phyloP scores from a whole-genome alignment of 1,140 invertebrate species.

The Calosoma granatense region DNA sequence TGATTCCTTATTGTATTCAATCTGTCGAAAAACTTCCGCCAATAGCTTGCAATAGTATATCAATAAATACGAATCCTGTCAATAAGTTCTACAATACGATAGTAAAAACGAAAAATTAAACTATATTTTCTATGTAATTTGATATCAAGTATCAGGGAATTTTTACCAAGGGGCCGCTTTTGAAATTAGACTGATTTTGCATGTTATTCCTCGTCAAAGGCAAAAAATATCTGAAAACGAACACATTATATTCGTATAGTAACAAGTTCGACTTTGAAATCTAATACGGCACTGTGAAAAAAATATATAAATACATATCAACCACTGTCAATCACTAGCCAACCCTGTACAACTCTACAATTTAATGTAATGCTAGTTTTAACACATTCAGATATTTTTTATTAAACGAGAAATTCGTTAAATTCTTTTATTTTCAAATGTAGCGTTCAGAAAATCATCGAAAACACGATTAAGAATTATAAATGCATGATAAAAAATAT shows the following conservation, averaged over 20 bases:
- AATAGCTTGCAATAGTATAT: not conserved
- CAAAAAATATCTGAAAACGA: not conserved
- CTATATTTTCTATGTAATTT: too few relatives aligned
- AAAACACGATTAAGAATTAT: not conserved
- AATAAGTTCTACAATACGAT: not conserved
- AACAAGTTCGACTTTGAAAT: too few relatives aligned
- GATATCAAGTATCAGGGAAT: not conserved
- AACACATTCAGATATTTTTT: not conserved
- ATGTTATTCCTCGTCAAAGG: not conserved
- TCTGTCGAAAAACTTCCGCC: too few relatives aligned
- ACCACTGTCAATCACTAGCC: not conserved
- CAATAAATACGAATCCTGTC: not conserved
- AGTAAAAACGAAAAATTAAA: not conserved
- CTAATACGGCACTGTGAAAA: not conserved
- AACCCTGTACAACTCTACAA: not conserved
- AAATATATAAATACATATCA: constrained; percentile 1
- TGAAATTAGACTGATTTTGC: not conserved
- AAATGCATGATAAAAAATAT: too few relatives aligned
- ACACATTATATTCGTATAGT: too few relatives aligned
- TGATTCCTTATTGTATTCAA: too few relatives aligned
- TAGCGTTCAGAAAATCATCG: not conserved
- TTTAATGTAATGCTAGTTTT: not conserved
- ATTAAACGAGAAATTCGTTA: too few relatives aligned
- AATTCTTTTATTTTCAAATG: not conserved
- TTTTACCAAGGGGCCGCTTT: not conserved